Evolutionary conservation across 2,113 vertebrate genomes (phyloP), one percentile per base, ranked within the genome.

Genomic region (Clarias magur): DNA sequence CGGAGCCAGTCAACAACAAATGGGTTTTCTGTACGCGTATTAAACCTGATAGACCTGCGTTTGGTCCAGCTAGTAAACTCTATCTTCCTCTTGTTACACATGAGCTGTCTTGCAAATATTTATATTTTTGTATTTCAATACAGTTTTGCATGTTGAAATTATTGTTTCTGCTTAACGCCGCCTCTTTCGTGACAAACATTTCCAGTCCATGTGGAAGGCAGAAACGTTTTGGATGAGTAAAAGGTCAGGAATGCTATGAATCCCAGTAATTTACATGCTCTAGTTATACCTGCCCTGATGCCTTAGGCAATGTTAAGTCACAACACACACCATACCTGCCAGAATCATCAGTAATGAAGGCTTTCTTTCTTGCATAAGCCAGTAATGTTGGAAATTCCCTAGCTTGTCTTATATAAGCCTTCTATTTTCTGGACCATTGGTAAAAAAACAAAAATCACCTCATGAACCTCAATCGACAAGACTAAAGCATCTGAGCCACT

Each of bases 11-110:
- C 21, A 65, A n/a, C 15, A 17, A 48, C 38, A 48, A 15, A 21
- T 30, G 30, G 25, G 17, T 17, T 56, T 21, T 60, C 75, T 83
- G 82, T 80, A 76, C 34, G 89, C 89, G 92, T 91, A 92, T 92
- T 72, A 92, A 92, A 92, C 70, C 79, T 70, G 88, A 91, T 85
- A 91, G 89, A 93, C 93, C 63, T 91, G 86, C 90, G 92, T 93
- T 92, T 90, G 90, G 89, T 83, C 82, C 90, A 90, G 90, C 90
- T 88, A 91, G 89, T 91, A 91, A 93, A 91, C 89, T 82, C 82
- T 53, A 86, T 87, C 80, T 34, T 70, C 16, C 16, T 34, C 67
- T 34, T 19, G 30, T 72, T 72, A 72, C 27, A 34, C 8, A 27
- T 79, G 84, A 57, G 30, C 86, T 67, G 63, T 25, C 11, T 79